Evolutionary conservation across 2,113 vertebrate genomes (phyloP).

Genomic region (Tragelaphus strepsiceros): DNA sequence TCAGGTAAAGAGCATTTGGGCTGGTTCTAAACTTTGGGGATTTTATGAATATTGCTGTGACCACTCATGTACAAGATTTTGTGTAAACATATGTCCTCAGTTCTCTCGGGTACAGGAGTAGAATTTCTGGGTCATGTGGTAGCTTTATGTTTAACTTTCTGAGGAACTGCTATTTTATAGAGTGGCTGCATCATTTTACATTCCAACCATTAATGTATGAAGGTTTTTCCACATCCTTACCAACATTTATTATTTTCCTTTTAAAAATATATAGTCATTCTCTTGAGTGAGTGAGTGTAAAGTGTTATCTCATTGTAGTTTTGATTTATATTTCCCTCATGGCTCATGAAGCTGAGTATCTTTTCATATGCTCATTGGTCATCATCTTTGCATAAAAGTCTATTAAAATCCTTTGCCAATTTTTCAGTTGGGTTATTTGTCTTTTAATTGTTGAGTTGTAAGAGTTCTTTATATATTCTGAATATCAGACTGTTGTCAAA

Average conservation of each 20-base stretch:
- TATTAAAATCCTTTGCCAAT: neutral
- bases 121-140: neutral
- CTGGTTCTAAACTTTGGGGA: neutral
- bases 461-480: neutral
- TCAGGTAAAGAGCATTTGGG: neutral
- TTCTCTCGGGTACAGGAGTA: neutral
- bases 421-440: neutral
- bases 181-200: neutral
- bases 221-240: neutral
- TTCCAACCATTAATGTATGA: neutral
- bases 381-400: neutral
- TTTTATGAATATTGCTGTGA: neutral
- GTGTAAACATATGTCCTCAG: neutral
- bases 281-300: neutral
- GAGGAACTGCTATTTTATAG: neutral
- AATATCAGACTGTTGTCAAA: neutral
- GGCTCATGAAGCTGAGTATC: neutral
- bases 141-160: neutral
- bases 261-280: neutral
- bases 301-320: neutral
- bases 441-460: neutral
- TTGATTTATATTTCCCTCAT: neutral
- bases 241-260: neutral
- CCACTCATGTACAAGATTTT: neutral
- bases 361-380: neutral